A percentile compares a stretch with the other conserved stretches of the same genome.
Evolutionary conservation across 1,140 invertebrate genomes (phyloP).

Genomic region (Drosophila nasuta): DNA sequence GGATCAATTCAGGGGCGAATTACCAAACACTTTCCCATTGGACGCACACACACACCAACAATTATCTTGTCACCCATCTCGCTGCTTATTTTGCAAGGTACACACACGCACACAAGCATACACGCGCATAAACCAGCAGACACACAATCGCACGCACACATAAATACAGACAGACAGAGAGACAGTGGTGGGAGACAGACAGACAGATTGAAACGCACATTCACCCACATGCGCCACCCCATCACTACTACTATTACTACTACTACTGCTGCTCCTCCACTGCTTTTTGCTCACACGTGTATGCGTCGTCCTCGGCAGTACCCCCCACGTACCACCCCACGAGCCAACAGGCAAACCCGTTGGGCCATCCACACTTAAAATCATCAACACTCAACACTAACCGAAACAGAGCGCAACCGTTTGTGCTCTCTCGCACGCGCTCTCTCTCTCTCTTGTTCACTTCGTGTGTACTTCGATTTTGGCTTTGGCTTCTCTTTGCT

Average conservation of each 20-base stretch:
- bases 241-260: background rate
- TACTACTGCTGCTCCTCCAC: constrained; percentile 39
- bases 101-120: constrained; percentile 24
- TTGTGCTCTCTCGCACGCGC: constrained; percentile 24
- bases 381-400: constrained; percentile 41
- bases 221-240: constrained; percentile 40
- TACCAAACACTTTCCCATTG: constrained; percentile 48
- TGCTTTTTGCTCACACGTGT: constrained; percentile 65
- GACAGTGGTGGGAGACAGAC: constrained; percentile 16
- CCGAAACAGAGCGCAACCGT: constrained; percentile 63
- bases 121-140: constrained; percentile 19
- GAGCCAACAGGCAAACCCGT: background rate
- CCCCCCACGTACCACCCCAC: background rate
- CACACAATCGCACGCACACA: constrained; percentile 25
- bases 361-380: constrained; percentile 19
- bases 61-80: constrained; percentile 75
- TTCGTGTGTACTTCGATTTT: constrained; percentile 59
- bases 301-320: constrained; percentile 56
- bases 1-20: constrained; percentile 34
- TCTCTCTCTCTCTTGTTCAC: constrained; percentile 31
- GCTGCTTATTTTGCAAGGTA: constrained; percentile 69
- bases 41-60: constrained; percentile 38
- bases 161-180: constrained; percentile 13
- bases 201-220: constrained; percentile 22
- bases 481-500: constrained; percentile 36